phyloP scores from a whole-genome alignment of 2,888 invertebrate genomes.

The Bombylius discolor region DNA sequence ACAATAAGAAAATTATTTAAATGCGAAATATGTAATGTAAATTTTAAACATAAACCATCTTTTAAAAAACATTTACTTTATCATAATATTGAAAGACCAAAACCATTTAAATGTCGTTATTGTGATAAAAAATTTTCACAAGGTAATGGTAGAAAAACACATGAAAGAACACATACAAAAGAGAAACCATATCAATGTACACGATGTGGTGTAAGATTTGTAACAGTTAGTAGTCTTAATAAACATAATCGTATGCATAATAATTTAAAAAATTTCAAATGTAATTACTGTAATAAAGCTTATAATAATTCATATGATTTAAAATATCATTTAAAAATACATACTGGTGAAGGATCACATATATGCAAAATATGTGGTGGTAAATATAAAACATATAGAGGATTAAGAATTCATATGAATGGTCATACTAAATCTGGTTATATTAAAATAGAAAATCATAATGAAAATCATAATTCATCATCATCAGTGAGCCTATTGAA shows the following conservation, averaged over 20 bases:
- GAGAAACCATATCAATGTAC: not conserved
- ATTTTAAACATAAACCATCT: too few species aligned
- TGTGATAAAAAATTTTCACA: not conserved
- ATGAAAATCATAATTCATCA: too few species aligned
- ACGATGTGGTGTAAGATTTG: not conserved
- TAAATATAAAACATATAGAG: too few species aligned
- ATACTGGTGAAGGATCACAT: not conserved
- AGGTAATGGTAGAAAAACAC: not conserved
- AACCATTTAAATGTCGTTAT: not conserved
- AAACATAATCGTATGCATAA: not conserved
- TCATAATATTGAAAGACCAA: not conserved
- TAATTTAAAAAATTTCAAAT: not conserved
- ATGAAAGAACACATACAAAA: not conserved
- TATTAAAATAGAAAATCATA: too few species aligned
- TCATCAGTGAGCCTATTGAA: too few species aligned
- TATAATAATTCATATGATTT: too few species aligned
- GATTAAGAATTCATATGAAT: too few species aligned
- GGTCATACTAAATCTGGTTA: too few species aligned
- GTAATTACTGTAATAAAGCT: not conserved
- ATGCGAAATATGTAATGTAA: not conserved
- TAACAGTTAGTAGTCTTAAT: fast-evolving
- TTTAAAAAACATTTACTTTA: too few species aligned
- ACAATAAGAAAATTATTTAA: not conserved
- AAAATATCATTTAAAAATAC: too few species aligned
- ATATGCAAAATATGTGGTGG: not conserved